These are phyloP conservation scores for Cylas formicarius DNA, from an alignment of 1,140 invertebrate species.

Conservation along the genomic window DNA sequence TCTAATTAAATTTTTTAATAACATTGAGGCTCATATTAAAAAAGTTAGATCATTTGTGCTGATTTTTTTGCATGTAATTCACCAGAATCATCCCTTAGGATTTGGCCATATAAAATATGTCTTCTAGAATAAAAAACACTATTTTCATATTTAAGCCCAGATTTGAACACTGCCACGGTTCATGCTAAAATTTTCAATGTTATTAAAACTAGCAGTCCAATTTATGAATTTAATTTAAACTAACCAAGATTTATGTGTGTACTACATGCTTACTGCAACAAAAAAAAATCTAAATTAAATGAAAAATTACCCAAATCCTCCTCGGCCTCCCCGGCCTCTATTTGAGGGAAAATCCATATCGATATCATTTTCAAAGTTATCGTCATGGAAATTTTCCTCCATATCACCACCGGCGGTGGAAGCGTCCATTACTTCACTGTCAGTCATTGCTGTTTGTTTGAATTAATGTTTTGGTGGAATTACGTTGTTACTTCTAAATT, in stretches of 20 bases:
- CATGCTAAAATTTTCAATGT: constrained; percentile 1
- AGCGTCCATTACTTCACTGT: constrained; percentile 10
- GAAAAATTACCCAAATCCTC: constrained; percentile 48
- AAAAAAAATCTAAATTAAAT: constrained; percentile 8
- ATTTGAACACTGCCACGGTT: background rate
- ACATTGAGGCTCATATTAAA: no score
- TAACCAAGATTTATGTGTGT: no score
- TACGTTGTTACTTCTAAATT: no score
- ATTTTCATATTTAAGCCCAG: background rate
- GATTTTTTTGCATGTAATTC: no score
- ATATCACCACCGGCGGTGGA: constrained; percentile 10
- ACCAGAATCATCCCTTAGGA: no score
- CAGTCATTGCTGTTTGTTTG: constrained; percentile 9
- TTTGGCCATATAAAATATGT: background rate
- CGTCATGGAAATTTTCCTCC: constrained; percentile 32
- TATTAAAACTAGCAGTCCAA: constrained; percentile 3
- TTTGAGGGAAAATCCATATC: constrained; percentile 37
- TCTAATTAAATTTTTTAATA: no score
- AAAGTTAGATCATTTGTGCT: no score
- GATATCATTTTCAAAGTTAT: constrained; percentile 36
- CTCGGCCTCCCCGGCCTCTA: constrained; percentile 42
- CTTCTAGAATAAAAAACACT: background rate
- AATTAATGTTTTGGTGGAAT: no score
- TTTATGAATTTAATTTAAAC: constrained; percentile 8
- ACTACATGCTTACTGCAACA: background rate